Base-by-base conservation (phyloP, 2,888 invertebrate genomes). In the Eutolmus rufibarbis region DNA sequence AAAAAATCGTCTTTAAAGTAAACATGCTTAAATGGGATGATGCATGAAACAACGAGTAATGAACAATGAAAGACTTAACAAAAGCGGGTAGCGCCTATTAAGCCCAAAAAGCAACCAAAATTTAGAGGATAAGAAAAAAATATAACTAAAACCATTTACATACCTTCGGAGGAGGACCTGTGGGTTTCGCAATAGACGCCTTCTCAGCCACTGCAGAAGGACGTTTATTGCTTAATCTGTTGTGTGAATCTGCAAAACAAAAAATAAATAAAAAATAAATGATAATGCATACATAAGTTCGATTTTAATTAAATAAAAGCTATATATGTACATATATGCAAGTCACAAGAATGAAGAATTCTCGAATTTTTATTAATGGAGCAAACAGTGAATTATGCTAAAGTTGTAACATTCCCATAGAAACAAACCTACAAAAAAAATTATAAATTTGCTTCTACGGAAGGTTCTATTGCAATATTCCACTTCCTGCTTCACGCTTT, bases 121-220 rank as follows among this genome's bases (percentile, higher is more conserved):
- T 19, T 19, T 23, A 66, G 28, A 66, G 66, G 56, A 51, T 51
- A 51, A n/a, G 1, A n/a, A 57, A 57, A 40, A 31, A 40, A 0
- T 0, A 84, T 19, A 84, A 12, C 23, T n/a, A 14, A 23, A 82
- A 56, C 2, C 5, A 16, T 2, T 43, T 31, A 89, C 91, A 90
- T 90, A 91, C 91, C 90, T 91, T 91, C 28, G 91, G 87, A 28
- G 91, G 91, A 77, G 91, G 91, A 89, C 90, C 91, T 86, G 90
- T 87, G 7, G 90, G 86, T 89, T 91, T 91, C 86, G 90, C 88
- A 57, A 90, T 90, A 89, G 91, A 90, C 46, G 90, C 88, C 88
- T 91, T 90, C 87, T 91, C 91, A 66, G 89, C 88, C 78, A 90
- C 89, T 79, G 91, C 88, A 82, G 91, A 90, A 43, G 91, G 88